These are phyloP conservation scores for Oenanthe melanoleuca DNA, from an alignment of 2,113 vertebrate species.

Conservation along the genomic window DNA sequence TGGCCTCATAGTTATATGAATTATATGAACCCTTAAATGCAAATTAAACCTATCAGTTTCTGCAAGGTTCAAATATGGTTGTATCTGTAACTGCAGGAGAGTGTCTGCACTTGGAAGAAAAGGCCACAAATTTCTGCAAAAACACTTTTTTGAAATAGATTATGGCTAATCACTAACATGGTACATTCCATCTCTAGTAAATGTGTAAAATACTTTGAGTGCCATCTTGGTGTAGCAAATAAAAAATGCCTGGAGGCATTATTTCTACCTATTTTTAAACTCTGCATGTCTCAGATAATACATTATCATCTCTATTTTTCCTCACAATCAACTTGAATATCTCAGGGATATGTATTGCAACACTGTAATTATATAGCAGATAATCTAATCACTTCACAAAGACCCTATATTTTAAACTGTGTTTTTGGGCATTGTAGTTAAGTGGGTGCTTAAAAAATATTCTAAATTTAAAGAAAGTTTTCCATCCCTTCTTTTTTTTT, in stretches of 20 bases:
- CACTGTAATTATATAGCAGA: neutral
- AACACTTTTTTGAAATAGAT: neutral
- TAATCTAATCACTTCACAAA: neutral
- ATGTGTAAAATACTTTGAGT: neutral
- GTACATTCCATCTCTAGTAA: neutral
- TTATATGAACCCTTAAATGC: neutral
- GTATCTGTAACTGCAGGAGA: neutral
- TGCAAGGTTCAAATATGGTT: neutral
- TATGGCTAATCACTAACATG: neutral
- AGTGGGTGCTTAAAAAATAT: neutral
- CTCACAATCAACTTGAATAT: neutral
- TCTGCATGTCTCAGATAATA: neutral
- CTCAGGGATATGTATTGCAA: neutral
- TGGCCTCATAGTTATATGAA: neutral
- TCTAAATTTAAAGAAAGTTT: neutral
- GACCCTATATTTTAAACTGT: neutral
- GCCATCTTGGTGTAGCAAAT: neutral
- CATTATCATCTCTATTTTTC: neutral
- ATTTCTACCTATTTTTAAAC: slow-evolving; percentile 30
- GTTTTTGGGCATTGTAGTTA: neutral
- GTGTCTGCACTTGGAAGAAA: neutral
- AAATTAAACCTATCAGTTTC: neutral
- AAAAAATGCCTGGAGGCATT: neutral
- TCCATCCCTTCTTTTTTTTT: neutral
- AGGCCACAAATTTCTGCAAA: neutral